Evolutionary conservation across 2,888 invertebrate species (phyloP), one percentile per base, ranked within the genome.

Genomic region (Sesamia inferens): DNA sequence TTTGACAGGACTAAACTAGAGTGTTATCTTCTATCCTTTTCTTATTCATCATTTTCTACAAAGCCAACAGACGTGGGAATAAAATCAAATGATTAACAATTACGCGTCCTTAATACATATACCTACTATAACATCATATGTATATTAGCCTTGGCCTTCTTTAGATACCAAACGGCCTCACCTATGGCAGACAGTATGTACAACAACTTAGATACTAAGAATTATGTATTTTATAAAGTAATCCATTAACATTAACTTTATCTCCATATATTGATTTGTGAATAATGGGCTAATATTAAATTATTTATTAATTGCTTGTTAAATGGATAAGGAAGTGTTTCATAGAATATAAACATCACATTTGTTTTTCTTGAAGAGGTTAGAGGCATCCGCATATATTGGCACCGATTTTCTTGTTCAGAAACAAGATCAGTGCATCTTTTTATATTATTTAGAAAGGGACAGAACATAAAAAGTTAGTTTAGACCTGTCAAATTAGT

Each of bases 71-170:
- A 13, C 47, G 13, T 76, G 62, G 31, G 13, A 57, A 69, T 58
- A 58, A 57, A 71, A 70, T 63, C 59, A 57, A 74, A 39, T 24
- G 6, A 61, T 39, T 39, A 31, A 64, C 42, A 8, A 77, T 77
- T 39, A 81, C n/a, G n/a, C 11, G 66, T 72, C 71, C 42, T 11
- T 54, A 65, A 51, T 57, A 68, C 65, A 71, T 59, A 59, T 31
- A 31, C 31, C 31, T 31, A 31, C 31, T 70, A 67, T 59, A 72
- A 24, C 55, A 74, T 44, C 55, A 22, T 71, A 8, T 51, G 68
- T 72, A 3, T 31, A 31, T 3, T n/a, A n/a, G n/a, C 85, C 87
- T 87, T 87, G 87, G 79, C 87, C 85, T 77, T 87, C 77, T 86
- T 86, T 76, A 71, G 74, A 74, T 77, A 81, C 80, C 55, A 14